Base-by-base conservation (phyloP, 2,797 vertebrate genomes). In the Sebastes alutus region DNA sequence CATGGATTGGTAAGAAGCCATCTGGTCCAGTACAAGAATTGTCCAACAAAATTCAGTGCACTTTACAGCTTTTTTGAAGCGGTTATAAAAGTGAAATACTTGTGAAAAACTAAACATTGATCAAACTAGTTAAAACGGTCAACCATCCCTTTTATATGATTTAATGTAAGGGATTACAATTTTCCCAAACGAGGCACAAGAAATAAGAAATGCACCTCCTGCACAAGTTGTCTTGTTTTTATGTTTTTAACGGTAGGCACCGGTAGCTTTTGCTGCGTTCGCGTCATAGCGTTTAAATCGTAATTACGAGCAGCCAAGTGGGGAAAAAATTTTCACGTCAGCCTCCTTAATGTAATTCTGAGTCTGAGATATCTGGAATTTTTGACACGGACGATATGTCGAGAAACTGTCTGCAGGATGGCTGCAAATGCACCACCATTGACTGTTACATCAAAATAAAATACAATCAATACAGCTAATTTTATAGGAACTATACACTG, bases 1-100 rank as follows among this genome's bases (percentile, higher is more conserved):
- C 54, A 75, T 68, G 70, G 32, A 74, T 63, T 60, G 75, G 25
- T 75, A 69, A 67, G 60, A 86, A 66, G 72, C 76, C 83, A 87
- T 84, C 81, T 86, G 81, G 75, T 86, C 60, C 42, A 29, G 12
- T 11, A 42, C 32, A 29, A 32, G 33, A 46, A 49, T 20, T 58
- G 12, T 77, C 56, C 52, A 46, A 27, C 27, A 71, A 60, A 71
- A 46, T 18, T 56, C 23, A 69, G 23, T 71, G 22, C 55, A 77
- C 2, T 75, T 64, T 7, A n/a, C 38, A 52, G 5, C 23, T 32
- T 79, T 46, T 59, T 71, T 10, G 10, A 49, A 20, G 7, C 4
- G 16, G 56, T 71, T 71, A 13, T 33, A 14, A 72, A 65, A 27
- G 4, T 38, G 23, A 58, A 20, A 74, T 30, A 38, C 35, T 3